These are phyloP conservation scores for Scaptomyza graminum DNA, from an alignment of 1,140 invertebrate genomes.

Conservation along the genomic window DNA sequence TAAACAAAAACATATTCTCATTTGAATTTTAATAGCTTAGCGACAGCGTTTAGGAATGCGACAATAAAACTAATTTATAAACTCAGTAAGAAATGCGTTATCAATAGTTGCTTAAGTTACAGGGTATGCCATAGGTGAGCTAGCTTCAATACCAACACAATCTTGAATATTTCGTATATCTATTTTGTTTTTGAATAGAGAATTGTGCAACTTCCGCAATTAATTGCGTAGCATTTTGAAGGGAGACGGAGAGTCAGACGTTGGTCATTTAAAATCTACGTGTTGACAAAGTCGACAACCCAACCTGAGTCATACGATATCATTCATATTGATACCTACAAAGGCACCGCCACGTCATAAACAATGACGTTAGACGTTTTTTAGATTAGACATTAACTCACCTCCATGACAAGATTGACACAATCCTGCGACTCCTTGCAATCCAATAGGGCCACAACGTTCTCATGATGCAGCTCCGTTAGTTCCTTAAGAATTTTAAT, in stretches of 20 bases:
- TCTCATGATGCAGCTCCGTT: conserved; percentile 98
- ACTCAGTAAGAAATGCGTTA: too few species aligned
- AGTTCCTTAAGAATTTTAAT: conserved; percentile 99
- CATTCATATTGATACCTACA: conserved; percentile 41
- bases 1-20: too few species aligned
- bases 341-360: conserved; percentile 12
- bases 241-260: too few species aligned
- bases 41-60: too few species aligned
- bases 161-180: neutral
- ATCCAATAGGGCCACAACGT: conserved; percentile 98
- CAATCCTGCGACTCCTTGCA: conserved; percentile 97
- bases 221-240: conserved; percentile 69
- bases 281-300: conserved; percentile 20
- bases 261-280: conserved; percentile 33
- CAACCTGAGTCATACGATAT: conserved; percentile 61
- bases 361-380: conserved; percentile 45
- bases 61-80: too few species aligned
- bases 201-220: conserved; percentile 76
- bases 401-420: conserved; percentile 99
- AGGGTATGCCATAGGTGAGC: conserved; percentile 14
- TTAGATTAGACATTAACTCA: too few species aligned
- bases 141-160: neutral
- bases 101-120: neutral
- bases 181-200: conserved; percentile 52
- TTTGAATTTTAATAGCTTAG: too few species aligned